These are phyloP conservation scores for Molorchus minor DNA, from an alignment of 2,888 invertebrate genomes.

Conservation along the genomic window DNA sequence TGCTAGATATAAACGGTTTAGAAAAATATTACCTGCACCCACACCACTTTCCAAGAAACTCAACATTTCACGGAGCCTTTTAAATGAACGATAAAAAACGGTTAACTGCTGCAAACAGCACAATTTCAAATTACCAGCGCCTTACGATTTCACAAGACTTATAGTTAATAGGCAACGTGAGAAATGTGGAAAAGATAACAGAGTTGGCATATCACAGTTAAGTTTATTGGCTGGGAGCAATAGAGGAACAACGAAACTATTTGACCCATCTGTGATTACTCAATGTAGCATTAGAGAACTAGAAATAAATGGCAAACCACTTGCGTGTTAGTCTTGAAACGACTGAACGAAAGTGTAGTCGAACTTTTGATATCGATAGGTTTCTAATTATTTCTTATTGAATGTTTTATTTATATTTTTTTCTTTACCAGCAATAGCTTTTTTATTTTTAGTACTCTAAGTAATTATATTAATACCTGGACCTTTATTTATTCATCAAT, in stretches of 20 bases:
- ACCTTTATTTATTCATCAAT: too few relatives aligned
- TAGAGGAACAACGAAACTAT: background rate
- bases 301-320: too few relatives aligned
- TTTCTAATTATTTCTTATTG: too few relatives aligned
- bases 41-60: constrained; percentile 6
- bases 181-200: background rate
- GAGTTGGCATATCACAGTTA: background rate
- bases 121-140: background rate
- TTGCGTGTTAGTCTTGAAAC: too few relatives aligned
- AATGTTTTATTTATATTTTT: too few relatives aligned
- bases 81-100: constrained; percentile 8
- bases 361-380: too few relatives aligned
- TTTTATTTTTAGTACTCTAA: too few relatives aligned
- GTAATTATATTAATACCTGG: too few relatives aligned
- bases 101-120: background rate
- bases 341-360: too few relatives aligned
- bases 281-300: too few relatives aligned
- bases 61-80: background rate
- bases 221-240: background rate
- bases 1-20: background rate
- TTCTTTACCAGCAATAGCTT: too few relatives aligned
- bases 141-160: background rate
- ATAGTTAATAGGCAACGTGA: background rate
- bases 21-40: background rate
- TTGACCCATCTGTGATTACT: too few relatives aligned